Conservation (phyloP, 2,113 vertebrate species). For the human (Homo sapiens) region GRCh38 chr7:84193501-84194000, state of each 20-base stretch:
- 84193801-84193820: slow-evolving; percentile 48
- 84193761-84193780: slow-evolving; percentile 61
- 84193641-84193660: slow-evolving; percentile 37
- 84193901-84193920: slow-evolving; percentile 72
- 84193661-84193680: slow-evolving; percentile 19
- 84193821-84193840: slow-evolving; percentile 73
- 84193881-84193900: slow-evolving; percentile 73
- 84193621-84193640: not conserved
- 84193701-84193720: slow-evolving; percentile 26
- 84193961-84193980: slow-evolving; percentile 85
- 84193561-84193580: slow-evolving; percentile 25
- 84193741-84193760: slow-evolving; percentile 24
- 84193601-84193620: not conserved
- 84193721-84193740: slow-evolving; percentile 64
- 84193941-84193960: slow-evolving; percentile 85
- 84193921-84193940: slow-evolving; percentile 84
- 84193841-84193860: slow-evolving; percentile 67
- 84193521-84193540: slow-evolving; percentile 76
- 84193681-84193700: slow-evolving; percentile 44
- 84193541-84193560: slow-evolving; percentile 49
- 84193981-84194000: slow-evolving; percentile 87
- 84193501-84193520: slow-evolving; percentile 45
- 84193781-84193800: slow-evolving; percentile 72
- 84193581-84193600: slow-evolving; percentile 4
- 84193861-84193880: slow-evolving; percentile 69